Evolutionary conservation across 2,113 vertebrate genomes (phyloP).

Genomic region (Mustelus asterias): DNA sequence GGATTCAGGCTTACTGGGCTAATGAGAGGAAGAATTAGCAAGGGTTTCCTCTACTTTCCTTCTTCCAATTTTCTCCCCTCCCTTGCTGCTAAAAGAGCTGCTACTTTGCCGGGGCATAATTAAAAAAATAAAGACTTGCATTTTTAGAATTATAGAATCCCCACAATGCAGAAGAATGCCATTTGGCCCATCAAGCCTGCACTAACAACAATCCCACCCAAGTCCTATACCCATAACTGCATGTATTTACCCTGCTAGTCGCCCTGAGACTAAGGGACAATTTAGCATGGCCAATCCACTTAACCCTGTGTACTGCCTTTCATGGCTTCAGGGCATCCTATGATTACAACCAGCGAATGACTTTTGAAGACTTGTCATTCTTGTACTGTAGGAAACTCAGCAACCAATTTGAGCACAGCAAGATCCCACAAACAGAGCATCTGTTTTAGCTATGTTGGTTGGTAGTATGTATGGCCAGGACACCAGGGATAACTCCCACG

Average conservation of each 20-base stretch:
- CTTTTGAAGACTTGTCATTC: background rate
- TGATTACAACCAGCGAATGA: background rate
- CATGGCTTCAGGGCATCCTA: background rate
- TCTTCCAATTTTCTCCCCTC: background rate
- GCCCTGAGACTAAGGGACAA: too few species aligned
- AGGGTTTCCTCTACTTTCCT: background rate
- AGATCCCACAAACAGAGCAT: background rate
- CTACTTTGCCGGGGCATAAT: background rate
- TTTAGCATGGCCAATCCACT: too few species aligned
- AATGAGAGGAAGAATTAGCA: background rate
- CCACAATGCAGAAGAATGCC: too few species aligned
- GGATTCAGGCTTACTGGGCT: background rate
- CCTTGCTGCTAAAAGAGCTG: background rate
- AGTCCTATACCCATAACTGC: too few species aligned
- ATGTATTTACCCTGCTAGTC: too few species aligned
- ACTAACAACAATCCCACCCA: too few species aligned
- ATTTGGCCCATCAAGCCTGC: too few species aligned
- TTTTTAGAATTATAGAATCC: background rate
- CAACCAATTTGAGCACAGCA: background rate
- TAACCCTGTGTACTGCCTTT: too few species aligned
- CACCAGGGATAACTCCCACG: background rate
- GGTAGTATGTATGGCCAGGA: background rate
- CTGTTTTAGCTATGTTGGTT: background rate
- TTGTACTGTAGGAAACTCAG: background rate
- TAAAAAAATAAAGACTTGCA: background rate